Base-by-base conservation (phyloP, 2,888 invertebrate genomes). In the Aphidoletes aphidimyza region DNA sequence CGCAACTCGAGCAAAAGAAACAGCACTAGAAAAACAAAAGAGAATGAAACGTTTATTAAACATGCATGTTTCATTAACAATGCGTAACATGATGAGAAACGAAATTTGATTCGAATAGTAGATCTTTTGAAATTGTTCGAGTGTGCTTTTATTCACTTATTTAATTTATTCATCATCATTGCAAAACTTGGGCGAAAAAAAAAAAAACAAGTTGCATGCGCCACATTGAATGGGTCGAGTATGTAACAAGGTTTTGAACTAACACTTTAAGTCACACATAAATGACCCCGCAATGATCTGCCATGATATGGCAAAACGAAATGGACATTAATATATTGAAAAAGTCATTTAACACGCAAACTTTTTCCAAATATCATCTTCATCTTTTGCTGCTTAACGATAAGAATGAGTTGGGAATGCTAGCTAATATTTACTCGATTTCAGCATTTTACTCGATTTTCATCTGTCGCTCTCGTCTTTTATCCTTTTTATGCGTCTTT, bases 231-330 rank as follows among this genome's bases (percentile, higher is more conserved):
- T 22, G 11, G 5, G n/a, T n/a, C n/a, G n/a, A 54, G 26, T 22
- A 54, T 54, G 19, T 47, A 54, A 22, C 69, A 69, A 69, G 30
- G 5, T 69, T 69, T 30, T 11, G 34, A 69, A 30, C 14, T 9
- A 69, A 69, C 69, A 69, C 26, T 69, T 69, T 69, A 69, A 69
- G 30, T 30, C 69, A 69, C n/a, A n/a, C 69, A 69, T 69, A 69
- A 69, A 69, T 69, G 30, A 69, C 30, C 17, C 8, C 30, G 69
- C n/a, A 69, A 26, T 69, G 69, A 69, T 69, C 26, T 69, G 69
- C 11, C 26, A 69, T 69, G 69, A 69, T 69, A 69, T 69, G 69
- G 30, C 2, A 69, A 69, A 69, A 47, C 26, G 11, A 69, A 69
- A 69, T 30, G 30, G 30, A 69, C 69, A 69, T 30, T 69, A 69